These are phyloP conservation scores for Campoplex capitator DNA, from an alignment of 2,888 invertebrate species.

Conservation along the genomic window DNA sequence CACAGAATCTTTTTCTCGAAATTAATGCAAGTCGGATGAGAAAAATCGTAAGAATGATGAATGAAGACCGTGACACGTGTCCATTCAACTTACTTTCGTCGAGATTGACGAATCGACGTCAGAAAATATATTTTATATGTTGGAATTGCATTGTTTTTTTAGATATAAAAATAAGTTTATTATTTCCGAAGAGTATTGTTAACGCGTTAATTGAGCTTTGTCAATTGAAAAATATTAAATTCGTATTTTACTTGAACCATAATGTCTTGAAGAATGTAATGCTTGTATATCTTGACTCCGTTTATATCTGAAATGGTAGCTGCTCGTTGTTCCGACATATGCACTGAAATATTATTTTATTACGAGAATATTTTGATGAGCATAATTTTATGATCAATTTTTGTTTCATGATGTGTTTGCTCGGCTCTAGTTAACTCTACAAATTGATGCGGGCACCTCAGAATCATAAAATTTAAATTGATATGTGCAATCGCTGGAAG, in stretches of 20 bases:
- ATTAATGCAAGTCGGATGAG: slow-evolving; percentile 65
- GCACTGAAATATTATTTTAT: background rate
- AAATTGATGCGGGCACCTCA: background rate
- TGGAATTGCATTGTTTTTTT: background rate
- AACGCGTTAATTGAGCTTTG: background rate
- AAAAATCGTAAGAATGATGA: slow-evolving; percentile 29
- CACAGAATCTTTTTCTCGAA: slow-evolving; percentile 12
- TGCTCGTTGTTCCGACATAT: background rate
- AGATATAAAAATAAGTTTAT: background rate
- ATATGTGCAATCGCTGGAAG: background rate
- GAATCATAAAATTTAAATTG: background rate
- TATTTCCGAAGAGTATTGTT: background rate
- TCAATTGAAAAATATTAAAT: background rate
- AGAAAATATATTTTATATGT: background rate
- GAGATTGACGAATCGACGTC: background rate
- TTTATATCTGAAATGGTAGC: background rate
- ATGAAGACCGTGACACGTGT: slow-evolving; percentile 34
- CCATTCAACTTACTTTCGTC: background rate
- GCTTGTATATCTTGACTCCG: background rate
- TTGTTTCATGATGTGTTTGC: background rate
- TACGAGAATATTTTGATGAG: background rate
- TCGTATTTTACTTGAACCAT: too few relatives aligned
- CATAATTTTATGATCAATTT: background rate
- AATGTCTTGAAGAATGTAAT: too few relatives aligned
- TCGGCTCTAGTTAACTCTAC: background rate